Conservation (phyloP, 1,140 invertebrate genomes). For the Dermatophagoides farinae region DNA sequence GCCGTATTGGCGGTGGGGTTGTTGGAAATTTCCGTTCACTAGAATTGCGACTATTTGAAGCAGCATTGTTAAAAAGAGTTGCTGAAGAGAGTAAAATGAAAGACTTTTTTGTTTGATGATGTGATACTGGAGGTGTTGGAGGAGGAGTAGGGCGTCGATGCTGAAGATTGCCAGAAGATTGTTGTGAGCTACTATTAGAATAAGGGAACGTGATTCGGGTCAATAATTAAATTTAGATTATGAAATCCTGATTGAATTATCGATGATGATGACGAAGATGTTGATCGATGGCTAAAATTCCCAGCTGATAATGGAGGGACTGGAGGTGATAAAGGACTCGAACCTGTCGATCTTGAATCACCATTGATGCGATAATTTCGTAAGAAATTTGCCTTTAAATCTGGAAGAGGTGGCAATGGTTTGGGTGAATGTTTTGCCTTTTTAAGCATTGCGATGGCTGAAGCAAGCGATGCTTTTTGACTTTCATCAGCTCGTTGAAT, state of each 20-base stretch:
- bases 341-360: constrained; percentile 27
- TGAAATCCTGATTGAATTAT: background rate
- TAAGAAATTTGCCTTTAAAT: constrained; percentile 29
- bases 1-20: constrained; percentile 53
- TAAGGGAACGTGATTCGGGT: constrained; percentile 19
- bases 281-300: constrained; percentile 15
- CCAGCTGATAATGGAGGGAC: constrained; percentile 20
- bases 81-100: background rate
- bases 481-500: constrained; percentile 21
- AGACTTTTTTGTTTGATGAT: constrained; percentile 23
- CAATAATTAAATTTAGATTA: constrained; percentile 6
- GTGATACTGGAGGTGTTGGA: constrained; percentile 34
- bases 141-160: constrained; percentile 32
- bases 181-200: background rate
- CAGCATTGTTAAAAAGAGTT: background rate
- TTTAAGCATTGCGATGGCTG: background rate
- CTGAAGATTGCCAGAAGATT: constrained; percentile 20
- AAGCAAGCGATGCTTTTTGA: background rate
- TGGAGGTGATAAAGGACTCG: constrained; percentile 19
- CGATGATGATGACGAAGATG: constrained; percentile 20
- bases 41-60: background rate
- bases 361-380: constrained; percentile 30
- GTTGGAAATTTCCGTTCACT: constrained; percentile 40
- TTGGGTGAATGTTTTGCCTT: constrained; percentile 22
- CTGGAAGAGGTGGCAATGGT: constrained; percentile 5